A percentile compares a stretch with the other conserved stretches of the same genome.
These are phyloP conservation scores for Nyctibius bracteatus DNA, from an alignment of 2,113 vertebrate genomes.

Conservation along the genomic window DNA sequence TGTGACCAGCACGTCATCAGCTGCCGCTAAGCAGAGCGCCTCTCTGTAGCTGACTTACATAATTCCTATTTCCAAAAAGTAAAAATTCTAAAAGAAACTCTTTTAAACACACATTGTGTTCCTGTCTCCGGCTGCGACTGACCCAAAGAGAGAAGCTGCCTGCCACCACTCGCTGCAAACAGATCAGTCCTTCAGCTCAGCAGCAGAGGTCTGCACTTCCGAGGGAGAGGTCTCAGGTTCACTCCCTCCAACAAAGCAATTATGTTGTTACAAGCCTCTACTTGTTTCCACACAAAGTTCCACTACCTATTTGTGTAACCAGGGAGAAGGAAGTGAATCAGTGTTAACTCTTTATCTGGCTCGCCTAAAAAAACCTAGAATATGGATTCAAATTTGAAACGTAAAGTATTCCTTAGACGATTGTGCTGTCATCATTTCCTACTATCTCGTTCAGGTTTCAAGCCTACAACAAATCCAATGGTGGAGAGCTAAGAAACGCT, in stretches of 20 bases:
- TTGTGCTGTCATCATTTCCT: not conserved
- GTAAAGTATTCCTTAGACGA: not conserved
- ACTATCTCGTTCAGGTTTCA: not conserved
- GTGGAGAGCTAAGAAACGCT: not conserved
- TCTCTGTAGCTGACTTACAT: not conserved
- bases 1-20: not conserved
- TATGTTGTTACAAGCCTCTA: not conserved
- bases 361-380: not conserved
- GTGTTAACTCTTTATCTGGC: not conserved
- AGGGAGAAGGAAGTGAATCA: not conserved
- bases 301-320: not conserved
- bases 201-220: not conserved
- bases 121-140: not conserved
- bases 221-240: not conserved
- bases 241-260: not conserved
- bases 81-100: not conserved
- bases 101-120: not conserved
- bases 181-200: not conserved
- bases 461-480: not conserved
- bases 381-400: not conserved
- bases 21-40: not conserved
- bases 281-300: not conserved
- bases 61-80: not conserved
- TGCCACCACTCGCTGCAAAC: rapidly evolving
- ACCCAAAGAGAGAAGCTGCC: not conserved